Evolutionary conservation across 2,113 vertebrate genomes (phyloP).

Genomic region (sheep (Ovis aries)): DNA sequence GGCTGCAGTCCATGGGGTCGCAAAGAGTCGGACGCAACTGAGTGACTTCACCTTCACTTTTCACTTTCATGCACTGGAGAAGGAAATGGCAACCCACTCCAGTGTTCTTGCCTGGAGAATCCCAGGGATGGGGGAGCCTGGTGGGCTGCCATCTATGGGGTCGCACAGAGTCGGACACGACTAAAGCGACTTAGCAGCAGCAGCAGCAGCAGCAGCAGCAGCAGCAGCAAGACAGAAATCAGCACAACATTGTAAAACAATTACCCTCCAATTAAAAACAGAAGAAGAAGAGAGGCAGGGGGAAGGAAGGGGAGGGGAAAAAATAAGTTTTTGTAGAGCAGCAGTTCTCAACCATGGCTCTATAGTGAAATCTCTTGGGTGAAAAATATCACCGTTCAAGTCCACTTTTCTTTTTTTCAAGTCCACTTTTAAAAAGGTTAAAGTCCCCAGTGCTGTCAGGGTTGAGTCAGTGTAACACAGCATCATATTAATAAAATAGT

Average conservation of each 20-base stretch:
- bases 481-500: background rate
- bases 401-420: background rate
- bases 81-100: too few species aligned
- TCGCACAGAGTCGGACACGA: too few species aligned
- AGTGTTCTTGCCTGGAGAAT: too few species aligned
- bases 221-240: background rate
- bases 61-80: too few species aligned
- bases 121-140: too few species aligned
- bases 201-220: too few species aligned
- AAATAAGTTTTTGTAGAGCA: background rate
- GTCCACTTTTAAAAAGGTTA: background rate
- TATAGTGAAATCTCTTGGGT: background rate
- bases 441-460: background rate
- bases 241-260: background rate
- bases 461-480: background rate
- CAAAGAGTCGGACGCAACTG: too few species aligned
- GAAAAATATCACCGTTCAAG: background rate
- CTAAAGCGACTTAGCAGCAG: too few species aligned
- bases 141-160: too few species aligned
- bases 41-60: too few species aligned
- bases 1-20: too few species aligned
- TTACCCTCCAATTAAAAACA: background rate
- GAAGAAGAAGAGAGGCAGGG: too few species aligned
- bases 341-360: background rate
- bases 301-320: rapidly evolving